Conservation (phyloP, 2,888 invertebrate genomes). For the Lithophane leautieri region DNA sequence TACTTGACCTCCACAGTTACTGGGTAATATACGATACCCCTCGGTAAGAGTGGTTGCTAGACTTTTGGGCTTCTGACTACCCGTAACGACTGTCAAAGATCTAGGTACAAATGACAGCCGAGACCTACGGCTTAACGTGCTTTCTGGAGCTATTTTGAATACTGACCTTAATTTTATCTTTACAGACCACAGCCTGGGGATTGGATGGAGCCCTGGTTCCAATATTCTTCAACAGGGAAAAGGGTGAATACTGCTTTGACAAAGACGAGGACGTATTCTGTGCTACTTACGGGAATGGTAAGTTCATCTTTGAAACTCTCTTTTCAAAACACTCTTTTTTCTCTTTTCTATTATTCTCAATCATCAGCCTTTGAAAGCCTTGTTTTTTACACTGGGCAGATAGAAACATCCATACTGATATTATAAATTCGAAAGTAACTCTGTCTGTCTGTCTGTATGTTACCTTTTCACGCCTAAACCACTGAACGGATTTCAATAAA, state of each 20-base stretch:
- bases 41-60: neutral
- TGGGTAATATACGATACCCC: neutral
- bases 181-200: conserved; percentile 84
- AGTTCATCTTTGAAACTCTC: neutral
- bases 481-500: too few species aligned
- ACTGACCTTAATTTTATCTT: neutral
- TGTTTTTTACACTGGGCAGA: too few species aligned
- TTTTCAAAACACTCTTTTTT: too few species aligned
- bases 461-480: too few species aligned
- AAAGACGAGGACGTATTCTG: conserved; percentile 75
- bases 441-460: too few species aligned
- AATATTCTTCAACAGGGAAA: conserved; percentile 74
- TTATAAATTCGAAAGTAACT: too few species aligned
- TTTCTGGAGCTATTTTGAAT: neutral
- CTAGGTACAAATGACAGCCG: neutral
- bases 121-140: neutral
- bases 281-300: conserved; percentile 79
- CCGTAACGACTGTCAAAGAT: neutral
- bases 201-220: conserved; percentile 75
- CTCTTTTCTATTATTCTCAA: too few species aligned
- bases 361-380: too few species aligned
- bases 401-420: too few species aligned
- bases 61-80: neutral
- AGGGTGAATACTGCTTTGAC: conserved; percentile 66
- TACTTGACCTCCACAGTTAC: neutral